These are phyloP conservation scores for Limnephilus lunatus DNA, from an alignment of 2,888 invertebrate species.

Conservation along the genomic window DNA sequence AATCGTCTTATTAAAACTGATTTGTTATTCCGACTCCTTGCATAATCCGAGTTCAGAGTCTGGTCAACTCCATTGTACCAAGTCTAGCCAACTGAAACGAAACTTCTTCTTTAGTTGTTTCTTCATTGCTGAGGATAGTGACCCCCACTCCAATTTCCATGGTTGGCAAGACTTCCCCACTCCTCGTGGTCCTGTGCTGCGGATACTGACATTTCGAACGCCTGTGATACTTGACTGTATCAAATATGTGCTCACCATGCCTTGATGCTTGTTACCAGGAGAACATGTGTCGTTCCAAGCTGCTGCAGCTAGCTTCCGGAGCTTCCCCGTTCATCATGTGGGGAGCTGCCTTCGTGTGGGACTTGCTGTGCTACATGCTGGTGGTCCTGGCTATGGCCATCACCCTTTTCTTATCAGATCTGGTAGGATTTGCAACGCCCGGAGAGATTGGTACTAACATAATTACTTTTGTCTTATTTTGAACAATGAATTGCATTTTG, in stretches of 20 bases:
- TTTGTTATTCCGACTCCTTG: too few relatives aligned
- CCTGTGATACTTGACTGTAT: not conserved
- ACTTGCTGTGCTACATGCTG: slow-evolving; percentile 80
- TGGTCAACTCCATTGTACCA: not conserved
- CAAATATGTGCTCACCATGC: not conserved
- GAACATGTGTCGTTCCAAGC: slow-evolving; percentile 82
- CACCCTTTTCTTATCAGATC: slow-evolving; percentile 81
- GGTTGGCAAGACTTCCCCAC: too few relatives aligned
- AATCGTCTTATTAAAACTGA: not conserved
- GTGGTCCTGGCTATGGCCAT: slow-evolving; percentile 78
- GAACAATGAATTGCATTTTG: not conserved
- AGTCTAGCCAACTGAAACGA: not conserved
- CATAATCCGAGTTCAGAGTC: not conserved
- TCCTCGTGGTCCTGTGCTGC: too few relatives aligned
- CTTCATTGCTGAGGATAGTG: too few relatives aligned
- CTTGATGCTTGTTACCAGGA: slow-evolving; percentile 73
- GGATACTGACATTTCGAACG: too few relatives aligned
- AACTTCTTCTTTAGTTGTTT: too few relatives aligned
- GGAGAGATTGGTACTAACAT: slow-evolving; percentile 75
- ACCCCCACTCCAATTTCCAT: too few relatives aligned
- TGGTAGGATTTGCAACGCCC: slow-evolving; percentile 78
- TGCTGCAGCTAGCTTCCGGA: slow-evolving; percentile 85
- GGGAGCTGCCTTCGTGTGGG: slow-evolving; percentile 83
- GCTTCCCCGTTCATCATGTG: slow-evolving; percentile 83
- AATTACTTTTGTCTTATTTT: not conserved